Percentiles rank a stretch among this genome's conserved stretches.
phyloP scores from a whole-genome alignment of 1,140 invertebrate genomes.

The Drosophila bocki region DNA sequence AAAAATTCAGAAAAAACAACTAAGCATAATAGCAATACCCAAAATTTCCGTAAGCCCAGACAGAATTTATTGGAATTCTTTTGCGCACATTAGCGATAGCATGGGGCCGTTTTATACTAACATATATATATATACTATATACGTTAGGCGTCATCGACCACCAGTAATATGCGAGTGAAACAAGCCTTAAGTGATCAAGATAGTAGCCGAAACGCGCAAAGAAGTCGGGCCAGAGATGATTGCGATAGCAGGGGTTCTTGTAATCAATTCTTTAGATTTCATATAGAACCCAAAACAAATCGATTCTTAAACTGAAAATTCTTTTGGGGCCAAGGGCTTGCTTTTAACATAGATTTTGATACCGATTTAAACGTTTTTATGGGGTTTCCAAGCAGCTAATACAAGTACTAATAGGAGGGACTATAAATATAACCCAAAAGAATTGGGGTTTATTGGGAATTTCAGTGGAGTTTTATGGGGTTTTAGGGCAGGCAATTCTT shows the following conservation, averaged over 20 bases:
- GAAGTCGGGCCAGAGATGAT: constrained; percentile 5
- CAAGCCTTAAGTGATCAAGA: constrained; percentile 73
- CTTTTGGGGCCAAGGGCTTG: constrained; percentile 12
- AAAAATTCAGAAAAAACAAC: background rate
- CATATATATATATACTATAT: no score
- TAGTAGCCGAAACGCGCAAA: constrained; percentile 20
- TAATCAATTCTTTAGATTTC: constrained; percentile 10
- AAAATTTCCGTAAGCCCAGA: constrained; percentile 27
- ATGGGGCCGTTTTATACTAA: background rate
- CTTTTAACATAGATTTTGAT: background rate
- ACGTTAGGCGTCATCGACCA: constrained; percentile 3
- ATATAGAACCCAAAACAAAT: constrained; percentile 17
- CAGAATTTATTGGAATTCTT: constrained; percentile 55
- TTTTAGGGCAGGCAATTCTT: background rate
- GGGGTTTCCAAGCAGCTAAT: background rate
- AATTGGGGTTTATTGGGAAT: background rate
- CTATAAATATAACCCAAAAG: background rate
- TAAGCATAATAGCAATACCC: background rate
- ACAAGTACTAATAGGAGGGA: background rate
- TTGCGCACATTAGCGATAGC: constrained; percentile 35
- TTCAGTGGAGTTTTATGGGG: background rate
- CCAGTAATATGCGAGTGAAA: constrained; percentile 58
- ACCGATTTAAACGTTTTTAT: background rate
- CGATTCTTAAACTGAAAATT: background rate
- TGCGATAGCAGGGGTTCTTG: constrained; percentile 16